Evolutionary conservation across 1,140 invertebrate species (phyloP).

Genomic region (Lepidurus couesii): DNA sequence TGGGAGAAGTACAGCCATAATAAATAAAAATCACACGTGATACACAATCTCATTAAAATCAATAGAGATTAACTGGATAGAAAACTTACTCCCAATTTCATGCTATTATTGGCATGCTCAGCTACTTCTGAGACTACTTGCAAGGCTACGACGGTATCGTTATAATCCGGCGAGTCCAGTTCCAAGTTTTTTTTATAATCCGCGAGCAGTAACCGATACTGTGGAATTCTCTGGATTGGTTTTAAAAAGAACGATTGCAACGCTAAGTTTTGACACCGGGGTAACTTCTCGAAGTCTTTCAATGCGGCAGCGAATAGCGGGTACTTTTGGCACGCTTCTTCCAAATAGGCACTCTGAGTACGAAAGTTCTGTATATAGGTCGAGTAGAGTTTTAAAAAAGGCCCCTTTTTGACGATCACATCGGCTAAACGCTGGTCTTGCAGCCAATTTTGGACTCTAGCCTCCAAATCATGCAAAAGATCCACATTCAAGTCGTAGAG

Average conservation of each 20-base stretch:
- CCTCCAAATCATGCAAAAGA: slow-evolving; percentile 58
- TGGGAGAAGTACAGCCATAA: slow-evolving; percentile 39
- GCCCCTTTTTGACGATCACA: slow-evolving; percentile 67
- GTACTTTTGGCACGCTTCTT: slow-evolving; percentile 56
- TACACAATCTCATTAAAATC: neutral
- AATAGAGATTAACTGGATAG: neutral
- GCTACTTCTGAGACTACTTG: slow-evolving; percentile 66
- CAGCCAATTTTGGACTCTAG: slow-evolving; percentile 58
- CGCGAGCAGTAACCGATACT: slow-evolving; percentile 61
- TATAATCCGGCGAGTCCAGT: slow-evolving; percentile 55
- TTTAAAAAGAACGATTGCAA: slow-evolving; percentile 69
- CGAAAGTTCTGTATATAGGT: slow-evolving; percentile 67
- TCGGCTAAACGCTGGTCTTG: slow-evolving; percentile 59
- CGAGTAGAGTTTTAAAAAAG: slow-evolving; percentile 68
- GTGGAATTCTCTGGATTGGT: slow-evolving; percentile 56
- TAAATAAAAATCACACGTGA: slow-evolving; percentile 20
- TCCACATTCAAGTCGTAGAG: slow-evolving; percentile 59
- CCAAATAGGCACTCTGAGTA: slow-evolving; percentile 55
- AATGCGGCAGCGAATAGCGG: slow-evolving; percentile 56
- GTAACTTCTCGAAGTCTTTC: slow-evolving; percentile 60
- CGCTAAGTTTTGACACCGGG: slow-evolving; percentile 57
- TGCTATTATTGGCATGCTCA: slow-evolving; percentile 66
- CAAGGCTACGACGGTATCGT: slow-evolving; percentile 59
- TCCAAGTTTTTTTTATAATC: slow-evolving; percentile 59
- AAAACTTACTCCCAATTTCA: slow-evolving; percentile 55